Base-by-base conservation (phyloP, 1,140 invertebrate genomes). In the Drosophila carrolli region DNA sequence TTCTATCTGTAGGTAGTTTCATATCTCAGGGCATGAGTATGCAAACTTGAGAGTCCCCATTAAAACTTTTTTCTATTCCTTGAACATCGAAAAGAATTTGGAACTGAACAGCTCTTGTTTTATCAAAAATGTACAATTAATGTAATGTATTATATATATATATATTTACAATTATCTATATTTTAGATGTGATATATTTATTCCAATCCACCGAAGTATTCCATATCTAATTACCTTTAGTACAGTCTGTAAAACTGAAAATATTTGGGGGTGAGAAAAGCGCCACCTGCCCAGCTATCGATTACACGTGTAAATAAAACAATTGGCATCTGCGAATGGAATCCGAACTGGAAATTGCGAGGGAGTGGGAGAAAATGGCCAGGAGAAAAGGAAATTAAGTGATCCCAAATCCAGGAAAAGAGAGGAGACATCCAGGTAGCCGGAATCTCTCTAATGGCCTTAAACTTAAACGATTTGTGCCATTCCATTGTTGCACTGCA, bases 391-490 rank as follows among this genome's bases (percentile, higher is more conserved):
- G n/a, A 54, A 72, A 72, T 72, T 58, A 50, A 72, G 68, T 38
- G 66, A 72, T 72, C 68, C 66, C 8, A 14, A 29, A 29, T n/a
- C 32, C 50, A n/a, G 23, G 8, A 40, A 41, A 11, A 1, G 60
- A 9, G 35, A 11, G n/a, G 23, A 8, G 5, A 29, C 10, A 27
- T 13, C 37, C 68, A 72, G 68, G 68, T 72, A 72, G 35, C 10
- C 1, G 13, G 29, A 11, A 16, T 5, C 11, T 1, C 37, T 48
- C 29, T 75, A 75, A 76, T 75, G 72, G 47, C 53, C 72, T 67
- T 76, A 59, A 76, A 76, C 59, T 75, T 76, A 76, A 76, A 59
- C 59, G 72, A 75, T 75, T 65, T 54, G 27, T 37, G 9, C 46
- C 70, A 32, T 44, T 7, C 51, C 51, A 35, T 74, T 74, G 35